Evolutionary conservation across 2,888 invertebrate genomes (phyloP), one percentile per base, ranked within the genome.

Genomic region (Drosophila gaucha): DNA sequence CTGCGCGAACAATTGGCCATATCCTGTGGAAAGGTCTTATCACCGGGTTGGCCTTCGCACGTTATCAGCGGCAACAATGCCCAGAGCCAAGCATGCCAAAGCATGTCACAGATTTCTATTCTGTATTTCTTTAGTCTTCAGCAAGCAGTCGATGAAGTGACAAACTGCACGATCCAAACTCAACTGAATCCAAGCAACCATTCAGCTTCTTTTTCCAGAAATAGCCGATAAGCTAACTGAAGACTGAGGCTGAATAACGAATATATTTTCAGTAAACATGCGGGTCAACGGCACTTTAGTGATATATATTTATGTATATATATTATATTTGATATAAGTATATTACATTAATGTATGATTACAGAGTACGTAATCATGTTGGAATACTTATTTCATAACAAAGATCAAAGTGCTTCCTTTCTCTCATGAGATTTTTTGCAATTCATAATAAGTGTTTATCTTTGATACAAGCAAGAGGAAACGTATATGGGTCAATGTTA

Each of bases 141-240:
- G 6, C 28, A 28, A 28, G 46, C 33, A 35, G 49, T 31, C 18
- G 26, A 0, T 16, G 33, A 35, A 55, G n/a, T 26, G 26, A 18
- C 44, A 22, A 12, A n/a, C 52, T 36, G 28, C 52, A 24, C 73
- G 55, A 56, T 47, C 51, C 20, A 8, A 55, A 35, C n/a, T 44
- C 55, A 58, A 72, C 72, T 72, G 64, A 72, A 24, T 28, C 6
- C 18, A 20, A 31, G 35, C 6, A 6, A 10, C 4, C 33, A 33
- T 20, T 47, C n/a, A 38, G 39, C 46, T 43, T 44, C 20, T 16
- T 38, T 20, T 31, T 52, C 6, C 22, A 14, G 22, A 33, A 35
- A 35, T 10, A 12, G 0, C 36, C n/a, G 73, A 72, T 67, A 60
- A 38, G 14, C 22, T 8, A 41, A 30, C 26, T 18, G 12, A n/a